Evolutionary conservation across 2,797 vertebrate species (phyloP).

Genomic region (Enteromius mattozi): DNA sequence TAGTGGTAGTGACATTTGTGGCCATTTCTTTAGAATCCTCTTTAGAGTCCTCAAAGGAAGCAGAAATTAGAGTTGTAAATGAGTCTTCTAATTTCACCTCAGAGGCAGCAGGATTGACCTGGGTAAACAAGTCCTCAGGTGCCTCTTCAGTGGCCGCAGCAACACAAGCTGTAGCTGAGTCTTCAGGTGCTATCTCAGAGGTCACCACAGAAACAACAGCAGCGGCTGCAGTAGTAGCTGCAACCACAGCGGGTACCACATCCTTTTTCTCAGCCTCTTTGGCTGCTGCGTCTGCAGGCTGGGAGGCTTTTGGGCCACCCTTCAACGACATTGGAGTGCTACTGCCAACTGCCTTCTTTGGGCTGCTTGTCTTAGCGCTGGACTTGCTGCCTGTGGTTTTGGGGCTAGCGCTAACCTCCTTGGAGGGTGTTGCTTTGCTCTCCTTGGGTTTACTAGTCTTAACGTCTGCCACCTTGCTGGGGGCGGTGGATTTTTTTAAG

Average conservation of each 20-base stretch:
- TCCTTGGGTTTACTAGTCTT: conserved; percentile 74
- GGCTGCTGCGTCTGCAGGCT: conserved; percentile 51
- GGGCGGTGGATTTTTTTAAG: conserved; percentile 70
- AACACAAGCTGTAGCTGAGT: background rate
- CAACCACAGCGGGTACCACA: conserved; percentile 55
- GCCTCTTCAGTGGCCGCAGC: conserved; percentile 3
- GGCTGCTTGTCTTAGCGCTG: conserved; percentile 70
- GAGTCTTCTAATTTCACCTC: conserved; percentile 56
- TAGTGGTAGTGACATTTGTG: background rate
- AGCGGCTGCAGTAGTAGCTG: conserved; percentile 32
- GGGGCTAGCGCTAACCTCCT: conserved; percentile 61
- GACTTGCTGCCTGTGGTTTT: conserved; percentile 70
- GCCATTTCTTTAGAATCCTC: conserved; percentile 51
- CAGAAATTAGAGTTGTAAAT: conserved; percentile 25
- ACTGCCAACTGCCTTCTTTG: conserved; percentile 80
- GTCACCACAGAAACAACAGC: conserved; percentile 2
- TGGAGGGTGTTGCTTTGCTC: conserved; percentile 68
- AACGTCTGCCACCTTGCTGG: conserved; percentile 69
- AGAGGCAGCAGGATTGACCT: conserved; percentile 25
- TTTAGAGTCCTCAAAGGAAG: conserved; percentile 41
- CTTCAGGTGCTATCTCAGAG: conserved; percentile 17
- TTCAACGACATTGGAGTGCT: conserved; percentile 80
- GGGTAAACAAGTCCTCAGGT: conserved; percentile 36
- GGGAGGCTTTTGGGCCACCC: conserved; percentile 72
- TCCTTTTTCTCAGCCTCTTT: conserved; percentile 58